Percentiles rank a stretch among this genome's conserved stretches.
Evolutionary conservation across 2,113 vertebrate genomes (phyloP).

Genomic region (Telmatochromis bifrenatus): DNA sequence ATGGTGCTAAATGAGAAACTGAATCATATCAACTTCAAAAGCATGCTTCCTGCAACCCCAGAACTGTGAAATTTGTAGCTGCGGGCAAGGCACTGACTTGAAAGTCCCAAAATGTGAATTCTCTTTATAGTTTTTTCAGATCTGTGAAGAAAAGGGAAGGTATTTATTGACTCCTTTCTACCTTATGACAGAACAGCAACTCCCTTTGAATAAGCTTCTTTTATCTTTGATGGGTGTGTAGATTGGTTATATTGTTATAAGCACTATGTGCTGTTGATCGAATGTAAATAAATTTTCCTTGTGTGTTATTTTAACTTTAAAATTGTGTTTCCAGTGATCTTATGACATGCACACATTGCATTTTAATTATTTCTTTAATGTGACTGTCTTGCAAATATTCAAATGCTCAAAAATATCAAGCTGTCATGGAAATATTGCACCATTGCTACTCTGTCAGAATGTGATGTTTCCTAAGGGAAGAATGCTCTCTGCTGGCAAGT

Average conservation of each 20-base stretch:
- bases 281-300: not conserved
- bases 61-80: conserved; percentile 61
- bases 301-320: not conserved
- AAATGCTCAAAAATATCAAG: not conserved
- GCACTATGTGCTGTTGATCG: not conserved
- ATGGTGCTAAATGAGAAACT: conserved; percentile 58
- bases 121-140: conserved; percentile 42
- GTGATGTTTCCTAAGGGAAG: not conserved
- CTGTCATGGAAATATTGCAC: not conserved
- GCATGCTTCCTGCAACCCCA: conserved; percentile 43
- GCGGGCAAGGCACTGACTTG: conserved; percentile 52
- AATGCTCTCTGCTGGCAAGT: conserved; percentile 38
- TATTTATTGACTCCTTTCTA: not conserved
- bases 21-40: conserved; percentile 70
- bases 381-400: not conserved
- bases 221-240: not conserved
- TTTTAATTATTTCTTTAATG: not conserved
- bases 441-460: not conserved
- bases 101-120: conserved; percentile 51
- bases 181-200: not conserved
- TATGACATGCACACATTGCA: not conserved
- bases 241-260: not conserved
- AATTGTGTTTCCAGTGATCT: not conserved
- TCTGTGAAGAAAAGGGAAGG: conserved; percentile 14
- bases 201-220: not conserved